A percentile compares a stretch with the other conserved stretches of the same genome.
Conservation (phyloP, 2,797 vertebrate genomes). For the Ammospiza maritima region DNA sequence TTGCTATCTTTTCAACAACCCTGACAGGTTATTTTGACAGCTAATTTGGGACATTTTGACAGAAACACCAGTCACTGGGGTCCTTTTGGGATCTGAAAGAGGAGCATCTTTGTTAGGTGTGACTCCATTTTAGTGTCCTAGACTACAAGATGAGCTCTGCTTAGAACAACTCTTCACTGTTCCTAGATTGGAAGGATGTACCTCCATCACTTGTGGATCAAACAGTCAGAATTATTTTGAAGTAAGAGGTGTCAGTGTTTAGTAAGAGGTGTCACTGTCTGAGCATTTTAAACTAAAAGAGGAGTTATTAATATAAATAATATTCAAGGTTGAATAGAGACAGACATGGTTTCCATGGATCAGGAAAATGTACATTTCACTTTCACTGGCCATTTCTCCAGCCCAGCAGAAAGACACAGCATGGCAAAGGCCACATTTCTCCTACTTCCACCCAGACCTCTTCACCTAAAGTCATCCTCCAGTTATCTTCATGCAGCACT, state of each 20-base stretch:
- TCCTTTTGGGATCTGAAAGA: not conserved
- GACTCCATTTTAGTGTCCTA: not conserved
- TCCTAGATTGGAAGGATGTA: rapidly evolving
- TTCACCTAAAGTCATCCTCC: not conserved
- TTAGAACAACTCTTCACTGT: not conserved
- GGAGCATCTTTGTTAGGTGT: not conserved
- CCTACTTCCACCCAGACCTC: not conserved
- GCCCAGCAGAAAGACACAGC: not conserved
- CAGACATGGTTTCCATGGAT: rapidly evolving
- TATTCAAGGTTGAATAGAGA: not conserved
- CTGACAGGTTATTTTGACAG: not conserved
- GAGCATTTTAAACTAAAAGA: not conserved
- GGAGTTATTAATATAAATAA: not conserved
- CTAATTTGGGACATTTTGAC: not conserved
- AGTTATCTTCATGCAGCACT: not conserved
- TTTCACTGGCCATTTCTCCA: not conserved
- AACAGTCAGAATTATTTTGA: not conserved
- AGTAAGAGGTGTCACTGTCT: not conserved
- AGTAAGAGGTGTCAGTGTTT: not conserved
- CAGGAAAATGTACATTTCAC: not conserved
- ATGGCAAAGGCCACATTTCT: not conserved
- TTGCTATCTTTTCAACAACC: not conserved
- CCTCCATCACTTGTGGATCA: not conserved
- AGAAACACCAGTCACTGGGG: not conserved
- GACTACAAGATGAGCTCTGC: not conserved